Conservation (phyloP, 92 coral and sea anemone genomes). For the Desmophyllum pertusum region DNA sequence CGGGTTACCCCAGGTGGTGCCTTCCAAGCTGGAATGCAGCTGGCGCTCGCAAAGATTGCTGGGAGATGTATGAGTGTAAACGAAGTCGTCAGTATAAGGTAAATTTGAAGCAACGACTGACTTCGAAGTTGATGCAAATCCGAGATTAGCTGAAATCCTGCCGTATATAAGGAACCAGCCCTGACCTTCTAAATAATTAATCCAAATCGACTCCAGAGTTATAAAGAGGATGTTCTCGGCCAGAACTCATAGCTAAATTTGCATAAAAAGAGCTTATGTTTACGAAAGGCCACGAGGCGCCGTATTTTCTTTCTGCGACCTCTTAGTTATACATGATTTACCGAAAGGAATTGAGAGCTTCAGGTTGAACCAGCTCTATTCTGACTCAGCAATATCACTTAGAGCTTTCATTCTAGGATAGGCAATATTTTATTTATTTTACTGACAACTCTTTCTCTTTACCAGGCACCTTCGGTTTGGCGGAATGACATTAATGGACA, state of each 20-base stretch:
- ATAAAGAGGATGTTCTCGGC: too few species aligned
- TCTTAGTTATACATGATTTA: too few species aligned
- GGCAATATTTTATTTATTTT: background rate
- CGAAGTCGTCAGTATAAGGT: slow-evolving; percentile 81
- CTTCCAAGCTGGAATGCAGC: slow-evolving; percentile 79
- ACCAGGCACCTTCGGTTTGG: slow-evolving; percentile 78
- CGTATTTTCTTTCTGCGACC: too few species aligned
- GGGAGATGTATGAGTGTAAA: slow-evolving; percentile 54
- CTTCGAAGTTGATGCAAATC: too few species aligned
- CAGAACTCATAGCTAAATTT: too few species aligned
- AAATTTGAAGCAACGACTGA: background rate
- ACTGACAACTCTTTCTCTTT: slow-evolving; percentile 3
- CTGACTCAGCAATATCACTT: background rate
- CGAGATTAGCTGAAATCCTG: too few species aligned
- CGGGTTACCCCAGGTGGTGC: slow-evolving; percentile 72
- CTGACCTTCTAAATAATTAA: too few species aligned
- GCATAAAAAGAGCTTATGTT: too few species aligned
- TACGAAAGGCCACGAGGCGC: too few species aligned
- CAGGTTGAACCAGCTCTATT: background rate
- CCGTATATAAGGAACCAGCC: too few species aligned
- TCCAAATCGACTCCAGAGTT: too few species aligned
- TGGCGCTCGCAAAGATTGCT: slow-evolving; percentile 65
- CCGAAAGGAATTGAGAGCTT: too few species aligned
- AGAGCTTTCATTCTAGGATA: background rate
- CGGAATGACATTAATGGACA: slow-evolving; percentile 71